Conservation (phyloP, 2,888 invertebrate species). For the Lithophane leautieri region DNA sequence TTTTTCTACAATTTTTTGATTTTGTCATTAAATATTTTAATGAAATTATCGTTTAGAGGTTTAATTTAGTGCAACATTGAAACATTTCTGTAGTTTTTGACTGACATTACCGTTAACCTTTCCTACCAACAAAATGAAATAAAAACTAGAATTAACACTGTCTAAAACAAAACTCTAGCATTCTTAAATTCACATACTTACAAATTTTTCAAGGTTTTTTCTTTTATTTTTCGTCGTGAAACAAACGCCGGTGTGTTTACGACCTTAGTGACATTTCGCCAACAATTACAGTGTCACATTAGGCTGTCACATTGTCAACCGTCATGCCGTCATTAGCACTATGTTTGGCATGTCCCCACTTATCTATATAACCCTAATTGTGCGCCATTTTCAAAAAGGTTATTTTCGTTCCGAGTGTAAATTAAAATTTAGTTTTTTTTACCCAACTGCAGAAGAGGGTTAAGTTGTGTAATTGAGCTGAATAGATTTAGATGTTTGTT, state of each 20-base stretch:
- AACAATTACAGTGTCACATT: slow-evolving; percentile 79
- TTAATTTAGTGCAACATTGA: background rate
- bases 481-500: slow-evolving; percentile 40
- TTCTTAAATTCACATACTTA: slow-evolving; percentile 18
- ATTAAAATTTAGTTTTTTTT: slow-evolving; percentile 28
- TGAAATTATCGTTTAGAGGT: background rate
- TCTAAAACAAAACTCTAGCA: slow-evolving; percentile 17
- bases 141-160: slow-evolving; percentile 2
- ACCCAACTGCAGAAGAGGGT: background rate
- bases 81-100: background rate
- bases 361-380: slow-evolving; percentile 66
- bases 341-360: slow-evolving; percentile 64
- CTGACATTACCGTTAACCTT: slow-evolving; percentile 28
- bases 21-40: no score
- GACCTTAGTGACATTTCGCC: slow-evolving; percentile 71
- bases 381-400: slow-evolving; percentile 51
- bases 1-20: background rate
- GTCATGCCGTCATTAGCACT: slow-evolving; percentile 69
- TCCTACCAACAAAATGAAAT: slow-evolving; percentile 4
- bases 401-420: slow-evolving; percentile 32
- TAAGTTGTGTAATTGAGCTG: slow-evolving; percentile 37
- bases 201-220: slow-evolving; percentile 17
- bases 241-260: slow-evolving; percentile 30
- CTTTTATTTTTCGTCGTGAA: slow-evolving; percentile 15
- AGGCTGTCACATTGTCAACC: slow-evolving; percentile 68